These are phyloP conservation scores for Ennomos quercinarius DNA, from an alignment of 2,888 invertebrate species.

Conservation along the genomic window DNA sequence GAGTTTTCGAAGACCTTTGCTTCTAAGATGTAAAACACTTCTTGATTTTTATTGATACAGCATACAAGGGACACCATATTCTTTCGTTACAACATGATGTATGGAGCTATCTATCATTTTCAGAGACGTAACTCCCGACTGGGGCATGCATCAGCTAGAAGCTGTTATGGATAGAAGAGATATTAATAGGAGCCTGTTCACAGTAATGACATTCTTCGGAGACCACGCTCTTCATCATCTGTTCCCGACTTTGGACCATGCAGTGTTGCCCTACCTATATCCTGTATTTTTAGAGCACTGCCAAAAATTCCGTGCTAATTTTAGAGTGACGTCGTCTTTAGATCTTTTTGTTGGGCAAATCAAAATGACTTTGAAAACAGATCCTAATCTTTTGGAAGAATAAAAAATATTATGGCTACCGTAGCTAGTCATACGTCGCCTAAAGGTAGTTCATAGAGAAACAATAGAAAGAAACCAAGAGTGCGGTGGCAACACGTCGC, in stretches of 20 bases:
- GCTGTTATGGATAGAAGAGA: conserved; percentile 89
- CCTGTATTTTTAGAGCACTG: conserved; percentile 70
- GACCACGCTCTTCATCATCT: conserved; percentile 91
- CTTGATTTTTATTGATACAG: conserved; percentile 38
- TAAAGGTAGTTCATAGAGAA: no score
- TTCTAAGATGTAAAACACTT: conserved; percentile 37
- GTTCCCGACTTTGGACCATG: conserved; percentile 92
- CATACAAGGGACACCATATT: conserved; percentile 18
- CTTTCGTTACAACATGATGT: conserved; percentile 26
- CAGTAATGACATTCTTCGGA: conserved; percentile 89
- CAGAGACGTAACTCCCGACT: conserved; percentile 83
- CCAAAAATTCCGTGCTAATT: conserved; percentile 82
- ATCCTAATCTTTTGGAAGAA: conserved; percentile 35
- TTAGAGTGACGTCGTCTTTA: conserved; percentile 75
- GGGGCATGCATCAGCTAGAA: conserved; percentile 91
- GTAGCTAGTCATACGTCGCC: no score
- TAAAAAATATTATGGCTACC: neutral
- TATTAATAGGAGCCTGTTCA: conserved; percentile 86
- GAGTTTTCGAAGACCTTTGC: conserved; percentile 39
- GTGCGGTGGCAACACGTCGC: no score
- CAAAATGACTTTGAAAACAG: conserved; percentile 46
- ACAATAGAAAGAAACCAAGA: no score
- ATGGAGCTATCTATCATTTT: conserved; percentile 23
- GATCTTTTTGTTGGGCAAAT: conserved; percentile 87
- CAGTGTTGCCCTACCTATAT: conserved; percentile 86